A percentile compares a stretch with the other conserved stretches of the same genome.
Evolutionary conservation across 2,888 invertebrate genomes (phyloP).

Genomic region (Phortica magna): DNA sequence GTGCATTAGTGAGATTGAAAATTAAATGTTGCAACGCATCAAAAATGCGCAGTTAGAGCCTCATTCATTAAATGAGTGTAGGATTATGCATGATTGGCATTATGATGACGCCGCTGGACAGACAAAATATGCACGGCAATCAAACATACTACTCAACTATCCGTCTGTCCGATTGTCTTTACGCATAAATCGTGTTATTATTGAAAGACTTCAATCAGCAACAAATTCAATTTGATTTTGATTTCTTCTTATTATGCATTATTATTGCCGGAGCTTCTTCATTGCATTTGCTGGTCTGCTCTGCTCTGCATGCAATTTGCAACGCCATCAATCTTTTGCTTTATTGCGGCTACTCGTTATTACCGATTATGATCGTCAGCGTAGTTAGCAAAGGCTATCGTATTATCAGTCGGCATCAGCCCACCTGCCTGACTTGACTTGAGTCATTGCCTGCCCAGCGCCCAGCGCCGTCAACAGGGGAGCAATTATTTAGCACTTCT

Average conservation of each 20-base stretch:
- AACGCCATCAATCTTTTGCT: conserved; percentile 64
- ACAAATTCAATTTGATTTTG: conserved; percentile 13
- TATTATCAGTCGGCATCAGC: conserved; percentile 42
- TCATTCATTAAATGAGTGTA: conserved; percentile 36
- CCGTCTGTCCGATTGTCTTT: background rate
- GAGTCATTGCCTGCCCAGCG: background rate
- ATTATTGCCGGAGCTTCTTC: no score
- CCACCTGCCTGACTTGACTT: conserved; percentile 23
- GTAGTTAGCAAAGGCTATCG: conserved; percentile 32
- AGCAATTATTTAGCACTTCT: conserved; percentile 30
- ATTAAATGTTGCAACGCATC: background rate
- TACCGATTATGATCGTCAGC: conserved; percentile 36
- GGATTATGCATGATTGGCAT: conserved; percentile 37
- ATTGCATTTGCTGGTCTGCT: conserved; percentile 48
- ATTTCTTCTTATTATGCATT: background rate
- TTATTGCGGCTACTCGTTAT: conserved; percentile 1
- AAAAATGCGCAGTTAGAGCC: background rate
- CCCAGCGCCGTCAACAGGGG: conserved; percentile 15
- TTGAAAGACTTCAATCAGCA: conserved; percentile 66
- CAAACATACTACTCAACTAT: background rate
- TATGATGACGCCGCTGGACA: conserved; percentile 49
- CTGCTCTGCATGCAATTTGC: conserved; percentile 45
- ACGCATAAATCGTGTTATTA: conserved; percentile 45
- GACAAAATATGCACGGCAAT: conserved; percentile 27
- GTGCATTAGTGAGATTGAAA: conserved; percentile 58